A percentile compares a stretch with the other conserved stretches of the same genome.
These are phyloP conservation scores for Eremophila alpestris DNA, from an alignment of 2,797 vertebrate species.

Conservation along the genomic window DNA sequence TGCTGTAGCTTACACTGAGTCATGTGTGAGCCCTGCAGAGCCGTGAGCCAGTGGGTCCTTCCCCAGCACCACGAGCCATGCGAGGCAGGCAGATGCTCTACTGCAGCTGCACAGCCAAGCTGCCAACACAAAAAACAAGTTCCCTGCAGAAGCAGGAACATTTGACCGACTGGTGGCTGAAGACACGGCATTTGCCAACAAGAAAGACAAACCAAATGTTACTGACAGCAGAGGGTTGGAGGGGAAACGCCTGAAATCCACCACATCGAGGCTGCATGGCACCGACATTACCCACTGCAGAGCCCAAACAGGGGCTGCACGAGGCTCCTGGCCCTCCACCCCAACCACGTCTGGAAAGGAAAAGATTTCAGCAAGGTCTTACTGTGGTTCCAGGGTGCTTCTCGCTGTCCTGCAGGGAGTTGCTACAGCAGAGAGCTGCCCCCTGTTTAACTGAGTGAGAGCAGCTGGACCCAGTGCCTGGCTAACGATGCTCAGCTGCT, in stretches of 20 bases:
- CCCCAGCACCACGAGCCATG: neutral
- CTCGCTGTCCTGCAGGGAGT: neutral
- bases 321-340: neutral
- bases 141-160: neutral
- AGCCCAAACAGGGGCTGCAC: neutral
- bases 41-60: neutral
- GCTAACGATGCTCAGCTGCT: neutral
- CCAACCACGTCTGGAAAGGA: fast-evolving
- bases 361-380: neutral
- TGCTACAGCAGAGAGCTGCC: fast-evolving
- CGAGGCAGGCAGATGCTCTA: neutral
- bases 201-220: neutral
- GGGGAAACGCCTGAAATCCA: neutral
- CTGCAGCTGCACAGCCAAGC: neutral
- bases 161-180: neutral
- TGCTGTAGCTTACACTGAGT: neutral
- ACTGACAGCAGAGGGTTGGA: neutral
- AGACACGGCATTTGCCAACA: neutral
- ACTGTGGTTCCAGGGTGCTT: neutral
- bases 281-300: fast-evolving
- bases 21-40: neutral
- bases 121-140: neutral
- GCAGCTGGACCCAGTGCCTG: fast-evolving
- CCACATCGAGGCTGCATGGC: fast-evolving
- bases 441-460: fast-evolving